Conservation (phyloP, 1,140 invertebrate genomes). For the Planococcus citri region DNA sequence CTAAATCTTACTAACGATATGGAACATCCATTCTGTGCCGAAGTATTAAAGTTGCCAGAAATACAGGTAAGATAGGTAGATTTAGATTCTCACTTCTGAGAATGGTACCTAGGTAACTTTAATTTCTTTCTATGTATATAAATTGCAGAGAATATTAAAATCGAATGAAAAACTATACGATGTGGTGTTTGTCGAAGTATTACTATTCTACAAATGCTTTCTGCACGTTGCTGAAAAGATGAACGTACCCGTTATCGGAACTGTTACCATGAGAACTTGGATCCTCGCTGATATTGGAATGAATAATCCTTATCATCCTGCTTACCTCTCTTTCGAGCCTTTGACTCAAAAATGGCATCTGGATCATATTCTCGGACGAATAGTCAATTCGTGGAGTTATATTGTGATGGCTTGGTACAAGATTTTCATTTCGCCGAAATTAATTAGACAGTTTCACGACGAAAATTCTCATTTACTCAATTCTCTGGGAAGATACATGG, state of each 20-base stretch:
- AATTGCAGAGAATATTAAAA: not conserved
- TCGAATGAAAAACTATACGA: not conserved
- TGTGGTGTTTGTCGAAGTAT: not conserved
- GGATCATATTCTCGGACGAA: not conserved
- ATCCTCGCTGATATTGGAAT: not conserved
- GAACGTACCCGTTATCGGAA: not conserved
- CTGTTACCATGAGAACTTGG: not conserved
- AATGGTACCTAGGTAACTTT: too few species aligned
- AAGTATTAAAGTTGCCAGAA: not conserved
- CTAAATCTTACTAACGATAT: not conserved
- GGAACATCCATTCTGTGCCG: not conserved
- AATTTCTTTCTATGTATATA: too few species aligned
- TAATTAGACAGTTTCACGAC: not conserved
- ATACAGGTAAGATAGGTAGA: not conserved
- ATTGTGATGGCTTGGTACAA: not conserved
- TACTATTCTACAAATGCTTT: not conserved
- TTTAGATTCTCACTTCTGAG: too few species aligned
- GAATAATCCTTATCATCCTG: not conserved
- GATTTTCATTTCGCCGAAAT: not conserved
- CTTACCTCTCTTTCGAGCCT: not conserved
- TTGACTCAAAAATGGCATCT: not conserved
- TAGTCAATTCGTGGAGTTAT: not conserved
- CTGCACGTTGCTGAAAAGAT: not conserved
- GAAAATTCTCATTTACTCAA: not conserved
- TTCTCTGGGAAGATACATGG: not conserved